These are phyloP conservation scores for Riparia riparia DNA, from an alignment of 2,113 vertebrate species.

Conservation along the genomic window DNA sequence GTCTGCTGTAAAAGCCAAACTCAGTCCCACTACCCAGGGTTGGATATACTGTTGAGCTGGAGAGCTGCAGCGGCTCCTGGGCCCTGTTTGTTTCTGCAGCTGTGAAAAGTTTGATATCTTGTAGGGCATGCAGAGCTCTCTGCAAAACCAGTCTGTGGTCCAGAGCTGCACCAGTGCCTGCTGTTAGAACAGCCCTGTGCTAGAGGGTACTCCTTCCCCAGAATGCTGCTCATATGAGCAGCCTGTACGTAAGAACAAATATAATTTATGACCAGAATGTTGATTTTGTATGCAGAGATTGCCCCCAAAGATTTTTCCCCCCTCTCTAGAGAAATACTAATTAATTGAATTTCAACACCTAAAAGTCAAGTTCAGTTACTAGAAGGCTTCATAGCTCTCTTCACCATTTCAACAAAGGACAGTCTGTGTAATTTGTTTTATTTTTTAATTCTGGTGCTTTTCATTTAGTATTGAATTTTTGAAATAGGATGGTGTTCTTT, in stretches of 20 bases:
- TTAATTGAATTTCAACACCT: constrained; percentile 17
- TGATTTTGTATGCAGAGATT: neutral
- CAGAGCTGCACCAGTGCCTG: neutral
- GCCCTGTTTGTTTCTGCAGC: neutral
- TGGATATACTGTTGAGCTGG: rapidly evolving
- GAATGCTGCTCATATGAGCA: neutral
- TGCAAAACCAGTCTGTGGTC: neutral
- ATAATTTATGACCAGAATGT: neutral
- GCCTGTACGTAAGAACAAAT: neutral
- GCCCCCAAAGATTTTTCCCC: neutral
- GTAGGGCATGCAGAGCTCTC: neutral
- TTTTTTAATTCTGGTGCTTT: neutral
- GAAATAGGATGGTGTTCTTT: neutral
- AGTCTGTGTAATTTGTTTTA: neutral
- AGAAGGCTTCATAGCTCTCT: neutral
- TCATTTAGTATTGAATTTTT: neutral
- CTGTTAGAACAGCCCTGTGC: neutral
- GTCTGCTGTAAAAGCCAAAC: neutral
- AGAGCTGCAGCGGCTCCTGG: neutral
- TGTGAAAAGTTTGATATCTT: neutral
- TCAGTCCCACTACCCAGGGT: no score
- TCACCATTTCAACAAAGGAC: neutral
- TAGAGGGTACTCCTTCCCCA: neutral
- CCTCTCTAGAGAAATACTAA: neutral
- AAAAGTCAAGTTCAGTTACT: constrained; percentile 6